These are phyloP conservation scores for Aldabrachelys gigantea DNA, from an alignment of 2,113 vertebrate genomes.

Conservation along the genomic window DNA sequence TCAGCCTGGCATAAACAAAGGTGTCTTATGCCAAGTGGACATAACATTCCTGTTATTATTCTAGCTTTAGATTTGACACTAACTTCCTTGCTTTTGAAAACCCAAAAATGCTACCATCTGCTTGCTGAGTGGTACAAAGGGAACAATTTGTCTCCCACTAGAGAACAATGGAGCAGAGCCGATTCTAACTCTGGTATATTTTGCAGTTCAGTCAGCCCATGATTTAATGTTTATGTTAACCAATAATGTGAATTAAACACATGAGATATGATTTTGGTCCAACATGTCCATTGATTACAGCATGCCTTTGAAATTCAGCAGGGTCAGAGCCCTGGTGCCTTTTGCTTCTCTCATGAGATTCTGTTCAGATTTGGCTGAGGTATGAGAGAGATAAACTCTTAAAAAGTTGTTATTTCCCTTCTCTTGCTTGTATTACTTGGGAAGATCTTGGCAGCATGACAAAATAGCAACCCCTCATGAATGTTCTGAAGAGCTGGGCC, in stretches of 20 bases:
- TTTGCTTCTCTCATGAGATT: not conserved
- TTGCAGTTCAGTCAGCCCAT: not conserved
- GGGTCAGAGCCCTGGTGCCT: not conserved
- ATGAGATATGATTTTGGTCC: not conserved
- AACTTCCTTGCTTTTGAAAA: slow-evolving; percentile 38
- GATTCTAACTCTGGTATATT: not conserved
- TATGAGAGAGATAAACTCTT: not conserved
- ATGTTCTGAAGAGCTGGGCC: not conserved
- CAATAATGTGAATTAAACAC: not conserved
- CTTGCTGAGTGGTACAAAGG: not conserved
- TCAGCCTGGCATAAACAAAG: slow-evolving; percentile 71
- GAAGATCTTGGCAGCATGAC: not conserved
- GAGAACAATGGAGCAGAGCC: not conserved
- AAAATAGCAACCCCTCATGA: not conserved
- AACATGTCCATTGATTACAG: not conserved
- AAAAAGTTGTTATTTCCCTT: not conserved
- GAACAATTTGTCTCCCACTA: not conserved
- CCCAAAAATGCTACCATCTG: not conserved
- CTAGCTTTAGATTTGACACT: slow-evolving; percentile 30
- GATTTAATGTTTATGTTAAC: not conserved
- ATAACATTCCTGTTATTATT: slow-evolving; percentile 60
- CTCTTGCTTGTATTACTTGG: no score
- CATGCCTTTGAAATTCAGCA: not conserved
- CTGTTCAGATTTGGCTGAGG: not conserved
- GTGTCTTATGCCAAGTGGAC: slow-evolving; percentile 37